Evolutionary conservation across 2,113 vertebrate genomes (phyloP).

Genomic region (Podilymbus podiceps): DNA sequence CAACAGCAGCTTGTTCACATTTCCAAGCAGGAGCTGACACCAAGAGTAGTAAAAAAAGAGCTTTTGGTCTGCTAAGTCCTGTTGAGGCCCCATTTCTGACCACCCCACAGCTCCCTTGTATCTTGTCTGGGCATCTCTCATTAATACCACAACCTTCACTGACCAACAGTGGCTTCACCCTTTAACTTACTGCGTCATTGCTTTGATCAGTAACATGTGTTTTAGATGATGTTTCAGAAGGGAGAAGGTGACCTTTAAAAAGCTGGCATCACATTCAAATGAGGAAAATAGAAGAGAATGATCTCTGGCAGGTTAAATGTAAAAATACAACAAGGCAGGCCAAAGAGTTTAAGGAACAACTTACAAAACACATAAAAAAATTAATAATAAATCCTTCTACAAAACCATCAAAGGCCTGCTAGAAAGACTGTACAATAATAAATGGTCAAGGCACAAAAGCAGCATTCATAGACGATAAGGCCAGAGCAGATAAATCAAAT

Average conservation of each 20-base stretch:
- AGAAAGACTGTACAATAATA: background rate
- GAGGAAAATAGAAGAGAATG: background rate
- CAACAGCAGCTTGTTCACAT: background rate
- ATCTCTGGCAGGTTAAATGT: background rate
- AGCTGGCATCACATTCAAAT: background rate
- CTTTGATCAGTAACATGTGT: background rate
- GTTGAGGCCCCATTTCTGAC: background rate
- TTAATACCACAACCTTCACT: background rate
- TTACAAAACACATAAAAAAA: background rate
- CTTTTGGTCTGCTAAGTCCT: background rate
- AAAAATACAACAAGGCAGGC: background rate
- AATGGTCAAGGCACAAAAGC: background rate
- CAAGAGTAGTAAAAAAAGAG: background rate
- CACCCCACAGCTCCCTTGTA: background rate
- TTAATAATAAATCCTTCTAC: background rate
- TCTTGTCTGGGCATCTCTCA: background rate
- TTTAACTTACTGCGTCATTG: background rate
- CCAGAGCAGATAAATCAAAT: background rate
- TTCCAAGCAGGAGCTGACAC: background rate
- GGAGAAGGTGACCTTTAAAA: constrained; percentile 30
- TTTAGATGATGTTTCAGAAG: background rate
- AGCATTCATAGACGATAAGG: background rate
- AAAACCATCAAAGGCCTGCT: background rate
- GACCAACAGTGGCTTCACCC: background rate
- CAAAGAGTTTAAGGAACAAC: background rate